Evolutionary conservation across 2,797 vertebrate genomes (phyloP), one percentile per base, ranked within the genome.

Genomic region (Rhinichthys osculus): DNA sequence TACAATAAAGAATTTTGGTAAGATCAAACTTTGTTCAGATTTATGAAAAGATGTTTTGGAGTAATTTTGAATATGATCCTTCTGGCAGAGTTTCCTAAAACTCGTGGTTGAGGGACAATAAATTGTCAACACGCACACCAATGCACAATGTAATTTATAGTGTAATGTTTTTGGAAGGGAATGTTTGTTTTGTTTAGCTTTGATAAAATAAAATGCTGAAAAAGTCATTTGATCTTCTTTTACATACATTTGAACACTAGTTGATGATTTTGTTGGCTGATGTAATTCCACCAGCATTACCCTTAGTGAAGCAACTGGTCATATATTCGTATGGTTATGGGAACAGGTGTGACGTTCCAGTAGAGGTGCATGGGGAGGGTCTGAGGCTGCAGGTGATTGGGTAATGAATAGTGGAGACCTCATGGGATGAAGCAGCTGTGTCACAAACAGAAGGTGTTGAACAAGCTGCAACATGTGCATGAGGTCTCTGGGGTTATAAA

Each of bases 401-500:
- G 89, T 94, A 94, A 94, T 93, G 86, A 95, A 88, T 72, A 42
- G 16, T 85, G 57, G 79, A 6, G 17, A 21, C 57, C 90, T 88
- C 88, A 3, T 17, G 92, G 93, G 88, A 21, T 16, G 47, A 30
- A 21, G n/a, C 16, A 30, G 47, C n/a, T 78, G 52, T 67, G 69
- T 30, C 33, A 76, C 70, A 91, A 90, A 87, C 82, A 88, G 85
- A 66, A 84, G 30, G 90, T 92, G 92, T 90, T 64, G 87, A 87
- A 90, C 95, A 95, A 95, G 95, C 95, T 92, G 92, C 87, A 91
- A 94, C 95, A 89, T 95, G 94, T 80, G 80, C 81, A 73, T 33
- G 23, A 33, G 27, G 30, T 85, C 85, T 66, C 10, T 66, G 10
- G 50, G 44, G 21, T 69, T 54, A 50, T 44, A 19, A 81, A 52